Evolutionary conservation across 64 coral and sea anemone genomes (phyloP).

Genomic region (Stichodactyla mertensii): DNA sequence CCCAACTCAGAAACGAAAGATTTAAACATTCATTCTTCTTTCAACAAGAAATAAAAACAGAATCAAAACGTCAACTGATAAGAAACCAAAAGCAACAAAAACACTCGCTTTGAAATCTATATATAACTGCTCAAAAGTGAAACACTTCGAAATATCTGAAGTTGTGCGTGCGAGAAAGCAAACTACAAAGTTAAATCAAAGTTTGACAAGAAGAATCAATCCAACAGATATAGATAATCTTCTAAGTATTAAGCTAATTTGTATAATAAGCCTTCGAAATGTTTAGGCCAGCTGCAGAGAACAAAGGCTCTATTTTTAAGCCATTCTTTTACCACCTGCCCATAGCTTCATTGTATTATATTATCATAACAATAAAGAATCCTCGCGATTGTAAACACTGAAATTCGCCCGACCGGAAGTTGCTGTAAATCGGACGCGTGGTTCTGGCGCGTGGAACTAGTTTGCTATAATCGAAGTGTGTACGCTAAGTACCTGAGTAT

Average conservation of each 20-base stretch:
- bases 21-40: not conserved
- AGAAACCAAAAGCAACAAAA: constrained; percentile 49
- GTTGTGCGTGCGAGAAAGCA: not conserved
- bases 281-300: constrained; percentile 70
- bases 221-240: constrained; percentile 37
- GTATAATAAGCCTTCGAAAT: constrained; percentile 64
- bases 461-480: not conserved
- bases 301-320: constrained; percentile 87
- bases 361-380: constrained; percentile 36
- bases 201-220: constrained; percentile 28
- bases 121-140: constrained; percentile 35
- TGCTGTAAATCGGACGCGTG: constrained; percentile 7
- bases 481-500: not conserved
- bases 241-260: constrained; percentile 74
- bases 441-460: not conserved
- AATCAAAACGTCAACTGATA: not conserved
- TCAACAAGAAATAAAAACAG: not conserved
- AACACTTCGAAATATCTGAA: constrained; percentile 11
- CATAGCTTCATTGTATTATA: constrained; percentile 26
- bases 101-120: constrained; percentile 66
- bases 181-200: constrained; percentile 21
- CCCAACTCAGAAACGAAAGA: not conserved
- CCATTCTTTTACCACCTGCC: constrained; percentile 87
- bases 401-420: constrained; percentile 41
- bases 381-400: constrained; percentile 56